Conservation (phyloP, 37 sponge, comb jelly and placozoan genomes). For the Oscarella lobularis region DNA sequence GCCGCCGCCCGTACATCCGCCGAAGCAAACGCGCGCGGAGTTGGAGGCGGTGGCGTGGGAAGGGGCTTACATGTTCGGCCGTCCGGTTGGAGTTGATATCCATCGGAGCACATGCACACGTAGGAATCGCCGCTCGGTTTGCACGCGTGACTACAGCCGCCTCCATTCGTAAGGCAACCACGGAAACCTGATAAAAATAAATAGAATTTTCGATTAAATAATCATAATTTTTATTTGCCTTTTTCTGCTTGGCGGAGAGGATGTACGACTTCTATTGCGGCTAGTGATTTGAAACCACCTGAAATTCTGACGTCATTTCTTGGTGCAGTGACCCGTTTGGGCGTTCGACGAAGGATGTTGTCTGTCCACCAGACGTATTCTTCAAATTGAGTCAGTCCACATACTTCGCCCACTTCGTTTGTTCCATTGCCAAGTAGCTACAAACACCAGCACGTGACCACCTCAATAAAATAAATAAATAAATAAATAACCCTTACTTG, state of each 20-base stretch:
- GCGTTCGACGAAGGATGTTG: not conserved
- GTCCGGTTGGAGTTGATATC: not conserved
- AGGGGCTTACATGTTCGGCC: not conserved
- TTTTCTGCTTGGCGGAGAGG: not conserved
- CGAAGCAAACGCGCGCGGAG: too few species aligned
- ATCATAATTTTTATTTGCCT: too few species aligned
- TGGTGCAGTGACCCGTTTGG: not conserved
- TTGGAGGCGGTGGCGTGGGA: too few species aligned
- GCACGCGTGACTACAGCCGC: not conserved
- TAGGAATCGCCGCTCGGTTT: not conserved
- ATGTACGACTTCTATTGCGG: not conserved
- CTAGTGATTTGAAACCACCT: not conserved
- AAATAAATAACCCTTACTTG: too few species aligned
- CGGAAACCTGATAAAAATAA: not conserved
- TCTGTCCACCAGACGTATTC: not conserved
- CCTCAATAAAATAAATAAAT: too few species aligned
- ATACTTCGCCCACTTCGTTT: not conserved
- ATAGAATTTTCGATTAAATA: too few species aligned
- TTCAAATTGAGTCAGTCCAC: not conserved
- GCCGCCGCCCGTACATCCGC: too few species aligned
- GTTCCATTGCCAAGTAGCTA: not conserved
- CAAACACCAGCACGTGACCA: too few species aligned
- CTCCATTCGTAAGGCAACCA: not conserved
- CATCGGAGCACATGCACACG: not conserved
- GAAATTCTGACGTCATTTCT: not conserved